phyloP scores from a whole-genome alignment of 30 jellyfish, hydroid and myxozoan species.

The Hydractinia echinata region DNA sequence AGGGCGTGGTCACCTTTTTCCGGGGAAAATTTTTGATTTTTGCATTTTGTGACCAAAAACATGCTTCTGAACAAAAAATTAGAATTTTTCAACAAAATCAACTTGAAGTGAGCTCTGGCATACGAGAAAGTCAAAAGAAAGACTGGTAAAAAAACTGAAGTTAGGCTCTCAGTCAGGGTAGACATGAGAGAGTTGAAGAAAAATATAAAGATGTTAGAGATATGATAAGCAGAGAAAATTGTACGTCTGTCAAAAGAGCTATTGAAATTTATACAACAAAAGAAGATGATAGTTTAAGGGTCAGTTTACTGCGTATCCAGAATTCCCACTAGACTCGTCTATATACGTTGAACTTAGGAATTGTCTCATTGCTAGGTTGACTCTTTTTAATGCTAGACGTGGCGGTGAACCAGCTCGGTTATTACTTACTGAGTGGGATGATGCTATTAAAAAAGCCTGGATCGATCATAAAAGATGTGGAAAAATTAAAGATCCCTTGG shows the following conservation, averaged over 20 bases:
- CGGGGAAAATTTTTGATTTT: too few species aligned
- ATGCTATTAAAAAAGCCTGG: conserved; percentile 6
- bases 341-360: conserved; percentile 7
- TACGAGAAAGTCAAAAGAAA: conserved; percentile 5
- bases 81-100: too few species aligned
- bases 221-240: conserved; percentile 9
- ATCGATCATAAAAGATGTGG: not conserved
- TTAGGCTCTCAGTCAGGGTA: not conserved
- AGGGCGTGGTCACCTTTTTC: too few species aligned
- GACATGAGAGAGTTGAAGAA: not conserved
- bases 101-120: not conserved
- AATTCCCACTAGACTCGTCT: conserved; percentile 1
- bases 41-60: too few species aligned
- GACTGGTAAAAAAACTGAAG: not conserved
- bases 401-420: conserved; percentile 27
- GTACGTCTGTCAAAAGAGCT: not conserved
- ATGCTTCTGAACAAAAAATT: too few species aligned
- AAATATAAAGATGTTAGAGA: not conserved
- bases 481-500: conserved; percentile 20
- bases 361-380: not conserved
- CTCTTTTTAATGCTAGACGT: conserved; percentile 13
- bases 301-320: not conserved
- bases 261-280: not conserved
- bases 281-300: conserved; percentile 6
- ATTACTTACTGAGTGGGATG: conserved; percentile 2